A percentile compares a stretch with the other conserved stretches of the same genome.
phyloP scores from a whole-genome alignment of 1,140 invertebrate genomes.

The Leptinotarsa defecta region DNA sequence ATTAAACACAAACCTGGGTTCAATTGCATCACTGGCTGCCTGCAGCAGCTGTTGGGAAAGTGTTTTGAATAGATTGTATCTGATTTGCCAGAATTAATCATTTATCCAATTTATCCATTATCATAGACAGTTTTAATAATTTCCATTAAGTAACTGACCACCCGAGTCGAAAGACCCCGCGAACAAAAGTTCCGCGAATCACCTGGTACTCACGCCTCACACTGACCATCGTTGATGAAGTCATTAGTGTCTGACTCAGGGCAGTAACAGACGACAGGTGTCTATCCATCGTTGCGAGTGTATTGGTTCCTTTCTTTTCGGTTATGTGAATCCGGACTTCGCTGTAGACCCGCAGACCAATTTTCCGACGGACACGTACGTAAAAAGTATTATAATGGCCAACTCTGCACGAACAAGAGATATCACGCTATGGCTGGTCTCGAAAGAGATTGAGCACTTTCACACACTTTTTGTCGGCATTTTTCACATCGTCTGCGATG shows the following conservation, averaged over 20 bases:
- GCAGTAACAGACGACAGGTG: conserved; percentile 12
- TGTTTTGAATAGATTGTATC: too few species aligned
- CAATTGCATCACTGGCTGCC: too few species aligned
- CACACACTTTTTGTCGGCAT: not conserved
- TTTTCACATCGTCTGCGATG: not conserved
- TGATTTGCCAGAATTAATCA: too few species aligned
- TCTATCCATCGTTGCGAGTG: not conserved
- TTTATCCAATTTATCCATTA: too few species aligned
- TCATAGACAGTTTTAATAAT: too few species aligned
- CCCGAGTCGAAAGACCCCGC: too few species aligned
- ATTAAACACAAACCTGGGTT: too few species aligned
- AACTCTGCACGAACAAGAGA: conserved; percentile 11
- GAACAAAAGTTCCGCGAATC: not conserved
- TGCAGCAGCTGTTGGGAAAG: too few species aligned
- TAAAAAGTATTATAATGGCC: conserved; percentile 16
- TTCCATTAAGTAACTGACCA: too few species aligned
- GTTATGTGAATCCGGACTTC: conserved; percentile 1
- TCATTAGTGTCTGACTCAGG: not conserved
- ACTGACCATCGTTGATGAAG: conserved; percentile 19
- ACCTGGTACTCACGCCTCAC: not conserved
- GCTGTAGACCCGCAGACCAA: not conserved
- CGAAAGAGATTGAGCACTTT: not conserved
- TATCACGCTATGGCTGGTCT: not conserved
- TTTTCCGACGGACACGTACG: not conserved
- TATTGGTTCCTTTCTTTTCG: not conserved